Conservation (phyloP, 2,797 vertebrate genomes). For the Cygnus olor region DNA sequence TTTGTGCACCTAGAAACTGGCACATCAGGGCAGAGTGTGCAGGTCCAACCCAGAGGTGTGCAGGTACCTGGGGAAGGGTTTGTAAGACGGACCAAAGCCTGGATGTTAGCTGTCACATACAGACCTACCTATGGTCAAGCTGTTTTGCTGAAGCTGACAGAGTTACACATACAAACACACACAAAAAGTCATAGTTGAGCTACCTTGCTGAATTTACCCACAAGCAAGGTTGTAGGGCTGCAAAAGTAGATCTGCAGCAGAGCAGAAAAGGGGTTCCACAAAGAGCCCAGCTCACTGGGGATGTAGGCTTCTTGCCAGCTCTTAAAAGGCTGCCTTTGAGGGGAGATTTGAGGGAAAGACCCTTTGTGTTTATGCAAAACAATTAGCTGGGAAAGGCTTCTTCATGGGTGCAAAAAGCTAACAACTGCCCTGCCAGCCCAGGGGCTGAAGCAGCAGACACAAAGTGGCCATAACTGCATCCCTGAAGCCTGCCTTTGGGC, state of each 20-base stretch:
- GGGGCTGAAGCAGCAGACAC: background rate
- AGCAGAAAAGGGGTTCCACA: background rate
- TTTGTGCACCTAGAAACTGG: background rate
- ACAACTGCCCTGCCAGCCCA: conserved; percentile 51
- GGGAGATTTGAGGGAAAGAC: background rate
- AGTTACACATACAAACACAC: too few species aligned
- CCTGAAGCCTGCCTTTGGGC: background rate
- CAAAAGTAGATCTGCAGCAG: background rate
- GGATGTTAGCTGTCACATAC: accelerated
- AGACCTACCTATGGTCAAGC: background rate
- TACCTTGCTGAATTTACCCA: background rate
- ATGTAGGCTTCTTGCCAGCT: background rate
- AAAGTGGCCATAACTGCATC: background rate
- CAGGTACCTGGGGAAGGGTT: background rate
- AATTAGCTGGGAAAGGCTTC: background rate
- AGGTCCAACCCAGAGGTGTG: background rate
- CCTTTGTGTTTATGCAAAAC: conserved; percentile 21
- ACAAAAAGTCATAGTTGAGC: background rate
- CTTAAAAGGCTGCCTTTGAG: background rate
- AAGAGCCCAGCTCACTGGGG: background rate
- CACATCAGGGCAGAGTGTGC: background rate
- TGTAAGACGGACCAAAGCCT: background rate
- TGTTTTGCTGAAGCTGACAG: background rate
- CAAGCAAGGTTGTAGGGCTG: accelerated
- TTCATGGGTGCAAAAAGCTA: background rate